These are phyloP conservation scores for Micromesistius poutassou DNA, from an alignment of 2,797 vertebrate genomes.

Conservation along the genomic window DNA sequence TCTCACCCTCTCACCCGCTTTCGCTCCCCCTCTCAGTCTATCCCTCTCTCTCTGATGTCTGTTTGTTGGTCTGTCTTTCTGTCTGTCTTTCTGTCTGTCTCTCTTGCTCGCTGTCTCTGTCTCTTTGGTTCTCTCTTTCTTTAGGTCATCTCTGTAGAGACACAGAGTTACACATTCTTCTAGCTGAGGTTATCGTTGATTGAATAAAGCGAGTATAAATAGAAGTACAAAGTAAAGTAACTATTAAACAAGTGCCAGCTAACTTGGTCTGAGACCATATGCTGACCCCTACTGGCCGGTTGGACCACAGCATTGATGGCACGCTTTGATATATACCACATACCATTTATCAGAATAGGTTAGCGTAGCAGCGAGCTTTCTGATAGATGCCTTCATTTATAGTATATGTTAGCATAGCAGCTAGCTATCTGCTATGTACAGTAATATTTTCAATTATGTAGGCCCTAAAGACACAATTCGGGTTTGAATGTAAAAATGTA, in stretches of 20 bases:
- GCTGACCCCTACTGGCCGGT: not conserved
- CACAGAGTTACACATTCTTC: not conserved
- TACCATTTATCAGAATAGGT: too few species aligned
- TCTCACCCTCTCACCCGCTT: not conserved
- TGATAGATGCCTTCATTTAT: too few species aligned
- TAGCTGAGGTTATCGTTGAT: too few species aligned
- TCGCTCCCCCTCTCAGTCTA: too few species aligned
- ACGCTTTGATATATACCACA: too few species aligned
- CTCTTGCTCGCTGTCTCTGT: not conserved
- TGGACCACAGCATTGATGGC: not conserved
- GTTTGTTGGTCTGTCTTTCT: not conserved
- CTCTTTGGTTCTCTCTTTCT: not conserved
- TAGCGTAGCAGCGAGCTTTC: too few species aligned
- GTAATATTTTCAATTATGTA: too few species aligned
- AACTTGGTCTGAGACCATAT: not conserved
- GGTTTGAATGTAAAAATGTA: too few species aligned
- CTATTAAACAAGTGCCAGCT: not conserved
- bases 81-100: constrained; percentile 7
- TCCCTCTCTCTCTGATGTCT: not conserved
- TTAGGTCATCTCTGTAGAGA: not conserved
- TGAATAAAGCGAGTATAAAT: too few species aligned
- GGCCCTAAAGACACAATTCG: too few species aligned
- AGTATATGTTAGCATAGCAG: too few species aligned
- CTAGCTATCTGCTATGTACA: too few species aligned
- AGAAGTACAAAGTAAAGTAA: not conserved